Percentiles rank a stretch among this genome's conserved stretches.
Evolutionary conservation across 2,888 invertebrate species (phyloP).

Genomic region (Orgyia antiqua): DNA sequence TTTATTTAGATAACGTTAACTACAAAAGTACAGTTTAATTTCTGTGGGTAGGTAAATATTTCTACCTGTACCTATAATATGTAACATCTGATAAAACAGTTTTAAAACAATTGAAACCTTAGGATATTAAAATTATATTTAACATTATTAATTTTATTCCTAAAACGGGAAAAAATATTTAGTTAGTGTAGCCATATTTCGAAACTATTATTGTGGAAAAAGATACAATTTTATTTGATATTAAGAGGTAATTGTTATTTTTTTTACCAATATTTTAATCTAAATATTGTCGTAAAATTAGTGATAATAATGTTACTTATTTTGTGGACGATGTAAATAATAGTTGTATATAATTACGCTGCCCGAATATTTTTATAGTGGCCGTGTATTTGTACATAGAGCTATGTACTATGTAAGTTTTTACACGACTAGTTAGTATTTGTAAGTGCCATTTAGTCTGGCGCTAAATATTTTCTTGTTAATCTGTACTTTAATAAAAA

Average conservation of each 20-base stretch:
- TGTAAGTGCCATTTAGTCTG: constrained; percentile 60
- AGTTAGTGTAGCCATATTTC: no score
- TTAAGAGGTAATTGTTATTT: neutral
- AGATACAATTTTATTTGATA: neutral
- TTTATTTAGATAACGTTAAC: no score
- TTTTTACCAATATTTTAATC: neutral
- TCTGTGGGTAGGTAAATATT: no score
- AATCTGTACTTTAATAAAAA: constrained; percentile 58
- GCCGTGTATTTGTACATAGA: constrained; percentile 48
- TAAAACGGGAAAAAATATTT: no score
- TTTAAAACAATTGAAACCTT: no score
- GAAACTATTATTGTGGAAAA: no score
- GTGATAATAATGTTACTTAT: constrained; percentile 27
- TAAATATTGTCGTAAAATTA: constrained; percentile 6
- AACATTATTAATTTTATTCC: no score
- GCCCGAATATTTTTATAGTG: constrained; percentile 36
- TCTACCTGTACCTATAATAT: no score
- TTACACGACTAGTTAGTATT: constrained; percentile 50
- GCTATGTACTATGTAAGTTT: constrained; percentile 49
- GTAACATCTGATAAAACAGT: no score
- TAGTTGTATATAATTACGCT: constrained; percentile 24
- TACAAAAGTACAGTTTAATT: no score
- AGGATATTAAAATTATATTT: no score
- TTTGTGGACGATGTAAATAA: constrained; percentile 40
- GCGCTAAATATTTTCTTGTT: constrained; percentile 58